A percentile compares a stretch with the other conserved stretches of the same genome.
Evolutionary conservation across 2,888 invertebrate species (phyloP).

Genomic region (Oligia strigilis): DNA sequence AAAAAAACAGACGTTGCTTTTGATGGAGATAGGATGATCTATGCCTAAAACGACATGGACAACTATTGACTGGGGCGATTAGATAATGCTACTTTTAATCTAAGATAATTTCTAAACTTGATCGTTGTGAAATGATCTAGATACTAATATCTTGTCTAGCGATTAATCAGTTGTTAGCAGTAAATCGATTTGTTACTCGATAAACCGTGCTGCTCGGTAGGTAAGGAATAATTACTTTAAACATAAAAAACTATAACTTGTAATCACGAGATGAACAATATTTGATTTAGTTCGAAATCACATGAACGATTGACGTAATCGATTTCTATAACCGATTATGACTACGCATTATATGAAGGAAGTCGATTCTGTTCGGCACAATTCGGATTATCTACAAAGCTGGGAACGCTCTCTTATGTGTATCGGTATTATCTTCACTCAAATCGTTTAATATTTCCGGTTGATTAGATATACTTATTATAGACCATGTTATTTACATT

Average conservation of each 20-base stretch:
- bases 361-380: constrained; percentile 19
- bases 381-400: constrained; percentile 9
- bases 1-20: constrained; percentile 11
- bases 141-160: not conserved
- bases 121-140: constrained; percentile 31
- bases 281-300: constrained; percentile 29
- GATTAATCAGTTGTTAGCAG: constrained; percentile 1
- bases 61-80: constrained; percentile 16
- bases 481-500: constrained; percentile 13
- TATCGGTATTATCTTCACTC: constrained; percentile 29
- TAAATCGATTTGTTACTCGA: constrained; percentile 11
- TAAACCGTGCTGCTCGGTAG: not conserved
- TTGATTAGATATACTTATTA: constrained; percentile 7
- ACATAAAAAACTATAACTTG: constrained; percentile 16
- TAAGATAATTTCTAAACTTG: constrained; percentile 18
- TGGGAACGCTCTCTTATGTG: constrained; percentile 15
- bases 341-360: constrained; percentile 8
- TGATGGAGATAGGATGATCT: constrained; percentile 3
- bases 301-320: constrained; percentile 42
- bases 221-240: constrained; percentile 4
- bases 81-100: constrained; percentile 17
- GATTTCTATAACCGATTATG: constrained; percentile 27
- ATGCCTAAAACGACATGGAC: not conserved
- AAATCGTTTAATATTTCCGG: constrained; percentile 39
- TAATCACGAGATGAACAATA: constrained; percentile 2